Conservation (phyloP, 2,113 vertebrate species). For the Sterna hirundo region DNA sequence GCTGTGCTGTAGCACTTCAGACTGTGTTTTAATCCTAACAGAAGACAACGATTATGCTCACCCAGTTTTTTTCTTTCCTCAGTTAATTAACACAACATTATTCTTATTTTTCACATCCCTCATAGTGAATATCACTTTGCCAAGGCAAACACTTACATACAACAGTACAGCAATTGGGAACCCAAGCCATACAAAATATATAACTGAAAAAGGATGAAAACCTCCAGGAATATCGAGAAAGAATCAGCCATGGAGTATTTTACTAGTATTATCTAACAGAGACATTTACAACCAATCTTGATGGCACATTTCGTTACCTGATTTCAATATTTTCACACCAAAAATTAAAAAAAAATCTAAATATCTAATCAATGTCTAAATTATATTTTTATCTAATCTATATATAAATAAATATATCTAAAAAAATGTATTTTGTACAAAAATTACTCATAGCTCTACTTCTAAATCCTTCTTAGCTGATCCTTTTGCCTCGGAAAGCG, state of each 20-base stretch:
- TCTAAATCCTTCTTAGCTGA: neutral
- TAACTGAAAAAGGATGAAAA: neutral
- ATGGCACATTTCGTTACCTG: neutral
- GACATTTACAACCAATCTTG: neutral
- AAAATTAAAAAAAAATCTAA: neutral
- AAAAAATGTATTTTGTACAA: neutral
- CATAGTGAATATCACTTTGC: neutral
- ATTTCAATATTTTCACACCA: neutral
- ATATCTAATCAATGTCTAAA: too few species aligned
- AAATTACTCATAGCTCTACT: neutral
- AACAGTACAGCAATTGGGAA: neutral
- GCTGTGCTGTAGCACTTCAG: neutral
- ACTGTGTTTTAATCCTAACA: neutral
- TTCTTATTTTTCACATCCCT: neutral
- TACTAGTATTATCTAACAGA: neutral
- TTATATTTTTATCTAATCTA: too few species aligned
- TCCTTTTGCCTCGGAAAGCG: fast-evolving
- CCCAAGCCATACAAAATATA: neutral
- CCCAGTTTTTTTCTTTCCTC: neutral
- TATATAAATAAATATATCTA: neutral
- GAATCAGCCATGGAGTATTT: neutral
- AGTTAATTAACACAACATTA: neutral
- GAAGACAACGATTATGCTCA: neutral
- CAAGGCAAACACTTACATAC: neutral
- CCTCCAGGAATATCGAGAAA: neutral